Evolutionary conservation across 1,140 invertebrate species (phyloP), one percentile per base, ranked within the genome.

Genomic region (Listronotus bonariensis): DNA sequence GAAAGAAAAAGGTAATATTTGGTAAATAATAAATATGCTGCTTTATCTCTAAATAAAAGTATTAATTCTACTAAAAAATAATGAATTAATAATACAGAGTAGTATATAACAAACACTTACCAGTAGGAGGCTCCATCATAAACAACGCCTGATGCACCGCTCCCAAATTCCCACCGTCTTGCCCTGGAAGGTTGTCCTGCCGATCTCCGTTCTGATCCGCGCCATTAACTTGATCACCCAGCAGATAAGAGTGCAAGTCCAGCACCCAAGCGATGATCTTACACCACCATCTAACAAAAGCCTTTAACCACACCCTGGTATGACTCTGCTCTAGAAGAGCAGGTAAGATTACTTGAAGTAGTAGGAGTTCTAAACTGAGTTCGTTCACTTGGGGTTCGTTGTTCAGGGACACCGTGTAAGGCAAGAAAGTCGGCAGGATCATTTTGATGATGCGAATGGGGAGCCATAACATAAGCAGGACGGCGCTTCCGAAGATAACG

Each of bases 251-350:
- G 48, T 92, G 86, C 0, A 99, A 83, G 49, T 92, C 91, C 1
- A 98, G 78, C 12, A 94, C 69, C 82, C 92, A 95, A 0, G 95
- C 89, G 0, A 97, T 92, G 3, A 85, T 86, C 6, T 85, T 81
- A 77, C 96, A 98, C 97, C 97, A 99, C 36, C 88, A 84, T 6
- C 90, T 85, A 0, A 99, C 86, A 1, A 95, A 77, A 10, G 87
- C 85, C 79, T 98, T 98, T 12, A 99, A 78, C 93, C 96, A 97
- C 0, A 89, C 90, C 8, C 96, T 83, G 0, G 95, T 96, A 74
- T 99, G 95, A 0, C 93, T 93, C 79, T 99, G 96, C 76, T 99
- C 97, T 40, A 99, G 80, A 45, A 99, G 82, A 0, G 96, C 95
- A 6, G 97, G 97, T 42, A 99, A 82, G 26, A 99, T 93, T 15